Evolutionary conservation across 2,888 invertebrate species (phyloP), one percentile per base, ranked within the genome.

Genomic region (Mylabris sibirica): DNA sequence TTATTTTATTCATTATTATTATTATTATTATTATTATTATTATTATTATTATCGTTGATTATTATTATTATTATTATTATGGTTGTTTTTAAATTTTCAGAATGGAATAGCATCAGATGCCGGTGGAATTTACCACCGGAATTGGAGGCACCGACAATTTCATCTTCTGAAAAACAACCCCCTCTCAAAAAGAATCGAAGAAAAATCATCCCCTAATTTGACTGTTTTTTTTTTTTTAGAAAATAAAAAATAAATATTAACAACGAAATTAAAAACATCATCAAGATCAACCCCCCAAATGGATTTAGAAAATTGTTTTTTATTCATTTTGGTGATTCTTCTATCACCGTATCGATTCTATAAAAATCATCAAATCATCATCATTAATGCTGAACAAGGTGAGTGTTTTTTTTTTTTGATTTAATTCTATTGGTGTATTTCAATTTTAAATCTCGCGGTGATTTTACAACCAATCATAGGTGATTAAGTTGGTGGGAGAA

Each of bases 91-190:
- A 20, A 9, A 49, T 3, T 53, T 53, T 3, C 53, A 53, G 53
- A 12, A 53, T 53, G 53, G 53, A 53, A 22, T 53, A 53, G 24
- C 53, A 53, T 22, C 53, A 53, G 53, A 53, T 53, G 53, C 53
- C 53, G 53, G 53, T 53, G 53, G 53, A 53, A 53, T 53, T 24
- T 24, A 22, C 53, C 53, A 53, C 53, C 53, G 53, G 53, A 53
- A n/a, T 14, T 35, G 12, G 5, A 53, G 53, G 53, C 53, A 22
- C 11, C 20, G 11, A 49, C 49, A n/a, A 49, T 17, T 38, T 35
- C 35, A 38, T 38, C 30, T 30, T 6, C 4, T 30, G 30, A 30
- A 30, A 26, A 30, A 30, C 30, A 30, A 38, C 14, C 14, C 12
- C 34, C 3, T 34, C 38, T 3, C 12, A 6, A n/a, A 5, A n/a